These are phyloP conservation scores for Pachypanchax playfairii DNA, from an alignment of 2,113 vertebrate species.

Conservation along the genomic window DNA sequence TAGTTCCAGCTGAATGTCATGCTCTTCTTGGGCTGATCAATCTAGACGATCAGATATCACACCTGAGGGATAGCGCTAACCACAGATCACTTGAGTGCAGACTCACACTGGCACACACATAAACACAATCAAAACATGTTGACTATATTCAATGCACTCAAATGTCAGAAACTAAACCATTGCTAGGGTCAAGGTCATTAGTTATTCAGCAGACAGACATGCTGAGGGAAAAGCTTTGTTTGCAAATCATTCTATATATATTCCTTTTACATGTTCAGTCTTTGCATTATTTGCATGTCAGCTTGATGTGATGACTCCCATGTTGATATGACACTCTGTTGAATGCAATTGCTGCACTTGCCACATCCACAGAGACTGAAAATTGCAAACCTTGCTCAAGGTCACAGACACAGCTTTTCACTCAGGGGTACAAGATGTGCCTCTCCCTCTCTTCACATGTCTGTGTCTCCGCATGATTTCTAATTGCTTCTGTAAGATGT, in stretches of 20 bases:
- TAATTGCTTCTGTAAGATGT: conserved; percentile 58
- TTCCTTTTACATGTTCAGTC: conserved; percentile 48
- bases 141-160: background rate
- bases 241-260: conserved; percentile 38
- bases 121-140: no score
- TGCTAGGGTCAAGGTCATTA: conserved; percentile 44
- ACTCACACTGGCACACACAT: background rate
- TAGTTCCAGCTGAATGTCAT: conserved; percentile 73
- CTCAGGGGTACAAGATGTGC: conserved; percentile 19
- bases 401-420: conserved; percentile 56
- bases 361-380: conserved; percentile 46
- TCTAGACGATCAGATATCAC: conserved; percentile 77
- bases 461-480: conserved; percentile 37
- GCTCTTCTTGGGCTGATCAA: conserved; percentile 79
- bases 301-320: conserved; percentile 56
- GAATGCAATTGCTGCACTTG: conserved; percentile 37
- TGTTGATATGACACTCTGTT: conserved; percentile 37
- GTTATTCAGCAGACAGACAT: conserved; percentile 16
- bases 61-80: conserved; percentile 68
- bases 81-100: conserved; percentile 34
- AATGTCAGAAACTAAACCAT: conserved; percentile 10
- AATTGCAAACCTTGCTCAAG: conserved; percentile 56
- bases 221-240: conserved; percentile 33
- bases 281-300: conserved; percentile 61
- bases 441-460: conserved; percentile 28